phyloP scores from a whole-genome alignment of 2,113 vertebrate genomes.

The Pleuronectes platessa region DNA sequence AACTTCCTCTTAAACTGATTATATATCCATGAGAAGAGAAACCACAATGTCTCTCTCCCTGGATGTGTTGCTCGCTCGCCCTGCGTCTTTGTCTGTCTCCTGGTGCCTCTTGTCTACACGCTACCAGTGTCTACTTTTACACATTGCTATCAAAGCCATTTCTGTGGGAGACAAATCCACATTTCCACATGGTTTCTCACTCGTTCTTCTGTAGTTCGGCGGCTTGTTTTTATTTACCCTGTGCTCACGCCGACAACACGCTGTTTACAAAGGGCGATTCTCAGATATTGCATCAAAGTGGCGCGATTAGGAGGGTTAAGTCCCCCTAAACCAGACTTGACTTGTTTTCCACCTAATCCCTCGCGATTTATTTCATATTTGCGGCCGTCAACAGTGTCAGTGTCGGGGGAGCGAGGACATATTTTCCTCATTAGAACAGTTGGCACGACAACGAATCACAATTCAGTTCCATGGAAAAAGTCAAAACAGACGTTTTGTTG shows the following conservation, averaged over 20 bases:
- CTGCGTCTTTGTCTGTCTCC: conserved; percentile 58
- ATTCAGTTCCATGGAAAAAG: conserved; percentile 53
- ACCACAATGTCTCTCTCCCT: conserved; percentile 63
- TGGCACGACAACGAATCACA: conserved; percentile 40
- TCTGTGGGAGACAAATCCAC: conserved; percentile 47
- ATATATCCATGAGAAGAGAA: conserved; percentile 79
- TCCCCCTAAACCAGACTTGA: conserved; percentile 36
- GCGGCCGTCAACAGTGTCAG: conserved; percentile 41
- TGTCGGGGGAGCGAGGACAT: conserved; percentile 48
- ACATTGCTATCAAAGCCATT: conserved; percentile 73
- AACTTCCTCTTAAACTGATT: conserved; percentile 82
- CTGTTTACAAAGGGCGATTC: neutral
- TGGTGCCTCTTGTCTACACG: conserved; percentile 79
- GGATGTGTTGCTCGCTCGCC: conserved; percentile 46
- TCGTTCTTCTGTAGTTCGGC: conserved; percentile 10
- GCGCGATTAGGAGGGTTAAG: conserved; percentile 38
- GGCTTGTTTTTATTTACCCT: conserved; percentile 17
- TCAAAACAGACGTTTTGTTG: conserved; percentile 23
- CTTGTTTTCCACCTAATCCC: conserved; percentile 51
- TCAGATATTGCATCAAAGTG: neutral
- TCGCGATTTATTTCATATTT: conserved; percentile 48
- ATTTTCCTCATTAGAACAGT: conserved; percentile 62
- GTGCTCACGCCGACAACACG: neutral
- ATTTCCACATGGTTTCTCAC: conserved; percentile 17
- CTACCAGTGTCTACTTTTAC: conserved; percentile 77